These are phyloP conservation scores for Meleagris gallopavo DNA, from an alignment of 2,113 vertebrate genomes.

Conservation along the genomic window DNA sequence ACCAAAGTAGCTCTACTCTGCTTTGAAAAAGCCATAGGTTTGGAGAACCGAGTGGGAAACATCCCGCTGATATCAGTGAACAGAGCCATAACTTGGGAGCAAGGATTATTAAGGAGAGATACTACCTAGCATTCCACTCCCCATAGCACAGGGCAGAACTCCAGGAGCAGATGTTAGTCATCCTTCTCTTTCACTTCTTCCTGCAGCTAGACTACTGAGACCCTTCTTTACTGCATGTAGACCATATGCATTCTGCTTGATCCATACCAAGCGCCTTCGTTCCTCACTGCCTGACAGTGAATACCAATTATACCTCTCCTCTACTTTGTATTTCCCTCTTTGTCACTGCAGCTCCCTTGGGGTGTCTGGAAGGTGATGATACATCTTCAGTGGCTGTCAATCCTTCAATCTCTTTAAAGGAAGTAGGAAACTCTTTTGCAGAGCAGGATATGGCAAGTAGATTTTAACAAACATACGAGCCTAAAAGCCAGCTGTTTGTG, in stretches of 20 bases:
- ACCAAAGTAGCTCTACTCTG: not conserved
- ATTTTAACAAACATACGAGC: not conserved
- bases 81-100: not conserved
- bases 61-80: not conserved
- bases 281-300: not conserved
- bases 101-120: not conserved
- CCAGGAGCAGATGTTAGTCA: not conserved
- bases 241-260: not conserved
- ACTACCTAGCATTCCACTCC: not conserved
- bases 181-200: not conserved
- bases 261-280: fast-evolving
- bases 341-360: fast-evolving
- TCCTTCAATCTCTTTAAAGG: not conserved
- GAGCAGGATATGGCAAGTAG: not conserved
- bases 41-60: not conserved
- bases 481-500: not conserved
- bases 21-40: not conserved
- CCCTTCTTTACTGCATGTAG: not conserved
- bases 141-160: not conserved
- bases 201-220: not conserved
- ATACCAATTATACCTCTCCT: not conserved
- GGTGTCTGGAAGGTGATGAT: not conserved
- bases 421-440: not conserved
- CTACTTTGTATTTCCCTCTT: not conserved
- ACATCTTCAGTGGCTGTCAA: not conserved